A percentile compares a stretch with the other conserved stretches of the same genome.
Conservation (phyloP, 92 coral and sea anemone species). For the Parazoanthus swiftii region DNA sequence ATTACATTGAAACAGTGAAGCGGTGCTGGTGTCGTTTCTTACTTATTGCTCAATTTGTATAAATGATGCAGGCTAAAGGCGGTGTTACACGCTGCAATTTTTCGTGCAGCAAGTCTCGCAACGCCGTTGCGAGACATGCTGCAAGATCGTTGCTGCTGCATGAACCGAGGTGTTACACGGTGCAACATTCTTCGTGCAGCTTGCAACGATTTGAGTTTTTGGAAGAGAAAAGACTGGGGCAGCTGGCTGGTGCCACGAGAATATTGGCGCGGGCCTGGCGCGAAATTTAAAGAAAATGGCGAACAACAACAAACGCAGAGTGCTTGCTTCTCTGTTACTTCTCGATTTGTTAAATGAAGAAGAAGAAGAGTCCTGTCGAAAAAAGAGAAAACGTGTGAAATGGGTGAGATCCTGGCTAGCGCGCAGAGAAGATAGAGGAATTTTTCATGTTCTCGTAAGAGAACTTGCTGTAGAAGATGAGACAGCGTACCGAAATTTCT, state of each 20-base stretch:
- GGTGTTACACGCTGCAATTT: too few relatives aligned
- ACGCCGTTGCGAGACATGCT: too few relatives aligned
- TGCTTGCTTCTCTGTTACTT: neutral
- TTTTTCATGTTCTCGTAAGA: slow-evolving; percentile 22
- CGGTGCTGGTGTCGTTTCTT: too few relatives aligned
- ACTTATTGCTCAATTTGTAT: too few relatives aligned
- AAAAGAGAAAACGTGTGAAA: neutral
- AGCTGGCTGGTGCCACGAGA: neutral
- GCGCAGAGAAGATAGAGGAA: slow-evolving; percentile 39
- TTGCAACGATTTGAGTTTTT: too few relatives aligned
- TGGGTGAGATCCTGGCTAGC: slow-evolving; percentile 52
- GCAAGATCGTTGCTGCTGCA: too few relatives aligned
- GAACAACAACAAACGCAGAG: neutral
- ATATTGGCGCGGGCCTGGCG: neutral
- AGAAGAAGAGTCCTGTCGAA: slow-evolving; percentile 16
- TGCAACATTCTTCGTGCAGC: too few relatives aligned
- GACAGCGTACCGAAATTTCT: slow-evolving; percentile 39
- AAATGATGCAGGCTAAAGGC: too few relatives aligned
- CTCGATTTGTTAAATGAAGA: slow-evolving; percentile 3
- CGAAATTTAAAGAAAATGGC: neutral
- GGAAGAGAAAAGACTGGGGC: too few relatives aligned
- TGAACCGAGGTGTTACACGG: too few relatives aligned
- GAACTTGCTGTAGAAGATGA: slow-evolving; percentile 53
- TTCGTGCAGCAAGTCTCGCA: too few relatives aligned
- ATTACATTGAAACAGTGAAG: too few relatives aligned